Conservation (phyloP, 1,140 invertebrate species). For the Vanessa tameamea region DNA sequence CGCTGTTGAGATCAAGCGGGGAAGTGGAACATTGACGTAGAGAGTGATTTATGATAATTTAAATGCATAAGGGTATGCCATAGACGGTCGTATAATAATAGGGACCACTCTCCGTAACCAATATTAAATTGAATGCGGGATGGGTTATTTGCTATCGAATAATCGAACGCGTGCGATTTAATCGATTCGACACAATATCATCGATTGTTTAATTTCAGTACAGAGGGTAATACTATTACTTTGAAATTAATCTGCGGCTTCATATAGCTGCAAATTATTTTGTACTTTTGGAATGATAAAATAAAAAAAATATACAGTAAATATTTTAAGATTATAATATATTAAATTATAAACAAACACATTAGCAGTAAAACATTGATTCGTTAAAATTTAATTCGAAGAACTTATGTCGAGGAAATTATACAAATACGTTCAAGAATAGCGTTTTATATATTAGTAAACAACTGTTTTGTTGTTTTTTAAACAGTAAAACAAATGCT, state of each 20-base stretch:
- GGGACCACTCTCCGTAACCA: constrained; percentile 50
- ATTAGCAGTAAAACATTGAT: too few relatives aligned
- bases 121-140: constrained; percentile 59
- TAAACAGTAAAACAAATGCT: neutral
- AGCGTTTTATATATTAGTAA: too few relatives aligned
- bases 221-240: neutral
- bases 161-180: constrained; percentile 45
- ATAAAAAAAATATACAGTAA: too few relatives aligned
- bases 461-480: neutral
- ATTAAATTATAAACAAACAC: too few relatives aligned
- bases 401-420: too few relatives aligned
- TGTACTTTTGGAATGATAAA: too few relatives aligned
- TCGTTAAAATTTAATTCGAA: too few relatives aligned
- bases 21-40: constrained; percentile 15
- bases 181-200: constrained; percentile 45
- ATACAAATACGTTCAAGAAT: too few relatives aligned
- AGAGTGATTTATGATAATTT: constrained; percentile 56
- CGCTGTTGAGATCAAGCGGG: constrained; percentile 3
- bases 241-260: too few relatives aligned
- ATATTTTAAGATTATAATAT: too few relatives aligned
- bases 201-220: neutral
- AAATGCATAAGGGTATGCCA: constrained; percentile 46
- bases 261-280: too few relatives aligned
- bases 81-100: constrained; percentile 43
- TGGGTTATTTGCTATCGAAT: constrained; percentile 53